Evolutionary conservation across 2,888 invertebrate genomes (phyloP).

Genomic region (Andricus quercusramuli): DNA sequence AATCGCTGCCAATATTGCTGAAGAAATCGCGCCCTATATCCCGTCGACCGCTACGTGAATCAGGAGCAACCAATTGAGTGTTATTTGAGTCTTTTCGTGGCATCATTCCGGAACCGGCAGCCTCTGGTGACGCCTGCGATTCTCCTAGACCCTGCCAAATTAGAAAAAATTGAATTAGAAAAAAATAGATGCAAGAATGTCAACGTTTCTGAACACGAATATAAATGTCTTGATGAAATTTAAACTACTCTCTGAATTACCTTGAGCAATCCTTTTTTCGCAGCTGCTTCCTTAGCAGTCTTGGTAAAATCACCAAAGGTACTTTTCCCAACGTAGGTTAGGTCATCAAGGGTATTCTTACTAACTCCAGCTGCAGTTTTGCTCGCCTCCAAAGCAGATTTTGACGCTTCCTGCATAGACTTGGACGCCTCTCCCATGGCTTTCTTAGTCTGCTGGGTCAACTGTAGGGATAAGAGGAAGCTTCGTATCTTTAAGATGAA

Average conservation of each 20-base stretch:
- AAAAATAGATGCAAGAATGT: too few species aligned
- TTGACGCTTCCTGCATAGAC: slow-evolving; percentile 91
- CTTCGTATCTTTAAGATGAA: slow-evolving; percentile 12
- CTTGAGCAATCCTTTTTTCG: slow-evolving; percentile 91
- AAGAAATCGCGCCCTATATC: slow-evolving; percentile 90
- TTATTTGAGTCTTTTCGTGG: slow-evolving; percentile 82
- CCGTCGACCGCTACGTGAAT: slow-evolving; percentile 78
- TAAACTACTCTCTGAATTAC: slow-evolving; percentile 75
- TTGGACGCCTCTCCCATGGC: slow-evolving; percentile 91
- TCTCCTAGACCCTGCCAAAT: slow-evolving; percentile 78
- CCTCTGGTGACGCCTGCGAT: slow-evolving; percentile 74
- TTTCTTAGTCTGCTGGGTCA: slow-evolving; percentile 93
- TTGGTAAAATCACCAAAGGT: slow-evolving; percentile 94
- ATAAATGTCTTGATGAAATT: not conserved
- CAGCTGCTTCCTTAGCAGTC: slow-evolving; percentile 92
- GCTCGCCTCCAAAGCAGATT: slow-evolving; percentile 91
- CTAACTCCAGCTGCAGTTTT: slow-evolving; percentile 93
- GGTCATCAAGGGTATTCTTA: slow-evolving; percentile 92
- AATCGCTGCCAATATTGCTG: slow-evolving; percentile 93
- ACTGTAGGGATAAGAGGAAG: slow-evolving; percentile 77
- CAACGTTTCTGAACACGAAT: too few species aligned
- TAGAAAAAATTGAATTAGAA: slow-evolving; percentile 3
- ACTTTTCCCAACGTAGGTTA: slow-evolving; percentile 93
- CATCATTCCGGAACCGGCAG: slow-evolving; percentile 63
- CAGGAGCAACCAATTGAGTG: slow-evolving; percentile 83